Evolutionary conservation across 2,888 invertebrate genomes (phyloP).

Genomic region (Fabriciana adippe): DNA sequence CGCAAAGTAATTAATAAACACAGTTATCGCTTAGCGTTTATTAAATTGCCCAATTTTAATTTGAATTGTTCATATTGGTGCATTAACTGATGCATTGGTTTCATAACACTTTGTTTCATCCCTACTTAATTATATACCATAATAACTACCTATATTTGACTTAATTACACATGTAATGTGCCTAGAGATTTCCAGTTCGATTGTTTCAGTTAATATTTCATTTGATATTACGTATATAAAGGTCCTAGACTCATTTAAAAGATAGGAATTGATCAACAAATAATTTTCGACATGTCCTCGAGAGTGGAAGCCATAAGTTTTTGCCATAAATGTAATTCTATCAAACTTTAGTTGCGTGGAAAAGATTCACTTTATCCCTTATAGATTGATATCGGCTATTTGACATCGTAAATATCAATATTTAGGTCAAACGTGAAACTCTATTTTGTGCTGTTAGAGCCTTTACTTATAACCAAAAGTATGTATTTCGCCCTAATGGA

Average conservation of each 20-base stretch:
- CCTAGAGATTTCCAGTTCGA: too few species aligned
- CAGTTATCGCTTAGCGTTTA: conserved; percentile 17
- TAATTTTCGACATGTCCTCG: conserved; percentile 4
- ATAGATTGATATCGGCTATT: conserved; percentile 31
- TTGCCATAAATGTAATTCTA: conserved; percentile 35
- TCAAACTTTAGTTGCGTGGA: conserved; percentile 37
- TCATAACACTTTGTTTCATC: background rate
- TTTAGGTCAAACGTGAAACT: conserved; percentile 27
- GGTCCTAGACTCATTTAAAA: too few species aligned
- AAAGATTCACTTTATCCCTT: conserved; percentile 36
- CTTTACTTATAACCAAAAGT: background rate
- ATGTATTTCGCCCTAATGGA: background rate
- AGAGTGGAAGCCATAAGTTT: conserved; percentile 30
- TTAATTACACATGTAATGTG: too few species aligned
- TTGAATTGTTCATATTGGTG: conserved; percentile 11
- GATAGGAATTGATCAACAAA: background rate
- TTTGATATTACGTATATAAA: too few species aligned
- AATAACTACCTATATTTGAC: too few species aligned
- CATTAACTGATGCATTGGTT: conserved; percentile 16
- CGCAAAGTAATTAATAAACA: conserved; percentile 19
- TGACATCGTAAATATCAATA: conserved; percentile 26
- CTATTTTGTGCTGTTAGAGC: background rate
- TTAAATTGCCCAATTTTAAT: conserved; percentile 25
- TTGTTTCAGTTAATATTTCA: too few species aligned
- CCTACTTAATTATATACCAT: background rate